These are phyloP conservation scores for Mirounga angustirostris DNA, from an alignment of 2,113 vertebrate genomes.

Conservation along the genomic window DNA sequence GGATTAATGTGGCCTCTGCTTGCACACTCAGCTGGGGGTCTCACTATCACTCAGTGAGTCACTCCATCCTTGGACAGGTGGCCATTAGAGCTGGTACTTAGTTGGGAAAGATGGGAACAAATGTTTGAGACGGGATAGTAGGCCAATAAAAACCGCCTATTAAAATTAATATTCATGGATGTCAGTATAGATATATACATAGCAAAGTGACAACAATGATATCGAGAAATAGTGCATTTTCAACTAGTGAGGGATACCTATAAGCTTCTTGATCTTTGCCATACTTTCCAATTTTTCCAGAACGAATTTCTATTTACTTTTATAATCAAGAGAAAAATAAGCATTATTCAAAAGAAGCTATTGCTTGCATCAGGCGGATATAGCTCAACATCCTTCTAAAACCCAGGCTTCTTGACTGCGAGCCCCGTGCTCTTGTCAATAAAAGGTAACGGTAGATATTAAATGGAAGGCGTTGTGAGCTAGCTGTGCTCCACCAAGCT, in stretches of 20 bases:
- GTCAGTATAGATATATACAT: accelerated
- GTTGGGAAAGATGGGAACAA: not conserved
- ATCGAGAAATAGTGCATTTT: not conserved
- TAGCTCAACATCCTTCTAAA: not conserved
- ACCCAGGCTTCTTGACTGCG: not conserved
- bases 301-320: not conserved
- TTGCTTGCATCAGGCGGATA: not conserved
- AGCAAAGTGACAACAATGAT: accelerated
- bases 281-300: not conserved
- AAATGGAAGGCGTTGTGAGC: not conserved
- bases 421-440: not conserved
- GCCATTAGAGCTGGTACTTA: accelerated
- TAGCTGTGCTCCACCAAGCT: too few relatives aligned
- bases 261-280: not conserved
- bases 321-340: not conserved
- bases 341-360: not conserved
- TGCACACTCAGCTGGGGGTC: accelerated
- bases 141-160: accelerated
- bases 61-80: not conserved
- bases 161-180: accelerated
- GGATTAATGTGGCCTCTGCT: accelerated
- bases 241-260: too few relatives aligned
- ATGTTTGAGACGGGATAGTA: not conserved
- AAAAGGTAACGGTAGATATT: not conserved
- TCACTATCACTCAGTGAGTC: accelerated